Evolutionary conservation across 2,888 invertebrate species (phyloP).

Genomic region (Eretmocerus hayati): DNA sequence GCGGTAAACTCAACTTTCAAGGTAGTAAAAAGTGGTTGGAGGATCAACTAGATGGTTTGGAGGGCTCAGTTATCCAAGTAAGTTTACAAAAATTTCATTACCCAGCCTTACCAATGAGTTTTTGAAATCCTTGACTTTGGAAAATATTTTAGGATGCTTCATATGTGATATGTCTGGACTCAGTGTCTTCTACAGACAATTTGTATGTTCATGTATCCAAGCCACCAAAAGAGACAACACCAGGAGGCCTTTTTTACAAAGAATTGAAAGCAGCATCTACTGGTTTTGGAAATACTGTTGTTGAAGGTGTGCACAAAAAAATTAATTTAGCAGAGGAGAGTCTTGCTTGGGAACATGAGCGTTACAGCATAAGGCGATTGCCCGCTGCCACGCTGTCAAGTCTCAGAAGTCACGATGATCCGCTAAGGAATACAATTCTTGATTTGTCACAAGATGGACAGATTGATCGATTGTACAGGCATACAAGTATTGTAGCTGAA

Average conservation of each 20-base stretch:
- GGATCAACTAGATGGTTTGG: slow-evolving; percentile 76
- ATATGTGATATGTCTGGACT: slow-evolving; percentile 85
- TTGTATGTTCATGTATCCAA: slow-evolving; percentile 93
- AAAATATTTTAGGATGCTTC: slow-evolving; percentile 65
- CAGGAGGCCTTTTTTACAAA: slow-evolving; percentile 62
- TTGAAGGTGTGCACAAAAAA: slow-evolving; percentile 83
- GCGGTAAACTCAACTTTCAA: slow-evolving; percentile 89
- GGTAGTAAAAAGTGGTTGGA: slow-evolving; percentile 95
- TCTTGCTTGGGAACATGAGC: slow-evolving; percentile 94
- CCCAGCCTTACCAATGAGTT: background rate
- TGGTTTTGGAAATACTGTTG: slow-evolving; percentile 47
- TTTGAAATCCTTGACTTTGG: background rate
- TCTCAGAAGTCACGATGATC: slow-evolving; percentile 62
- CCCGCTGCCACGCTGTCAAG: slow-evolving; percentile 88
- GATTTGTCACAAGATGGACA: slow-evolving; percentile 56
- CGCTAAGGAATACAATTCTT: slow-evolving; percentile 56
- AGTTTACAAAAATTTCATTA: too few relatives aligned
- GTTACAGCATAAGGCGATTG: slow-evolving; percentile 85
- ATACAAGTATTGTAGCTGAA: slow-evolving; percentile 72
- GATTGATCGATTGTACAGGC: slow-evolving; percentile 54
- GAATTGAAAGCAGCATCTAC: slow-evolving; percentile 54
- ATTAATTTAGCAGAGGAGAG: slow-evolving; percentile 90
- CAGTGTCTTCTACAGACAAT: slow-evolving; percentile 59
- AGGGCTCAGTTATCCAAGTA: slow-evolving; percentile 68
- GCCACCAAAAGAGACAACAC: slow-evolving; percentile 79